These are phyloP conservation scores for Elymnias hypermnestra DNA, from an alignment of 1,140 invertebrate species.

Conservation along the genomic window DNA sequence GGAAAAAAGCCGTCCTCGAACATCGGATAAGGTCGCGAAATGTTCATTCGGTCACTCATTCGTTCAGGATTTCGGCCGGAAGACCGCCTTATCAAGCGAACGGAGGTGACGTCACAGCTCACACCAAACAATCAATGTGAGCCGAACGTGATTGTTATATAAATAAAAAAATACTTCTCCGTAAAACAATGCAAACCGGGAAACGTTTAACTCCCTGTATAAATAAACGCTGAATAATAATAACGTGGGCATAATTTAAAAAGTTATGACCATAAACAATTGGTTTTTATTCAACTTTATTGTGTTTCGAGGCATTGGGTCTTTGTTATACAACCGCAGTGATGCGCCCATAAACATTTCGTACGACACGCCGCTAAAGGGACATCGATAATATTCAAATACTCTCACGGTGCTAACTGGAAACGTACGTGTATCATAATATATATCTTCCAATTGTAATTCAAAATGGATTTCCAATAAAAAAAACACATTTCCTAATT, in stretches of 20 bases:
- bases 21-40: not conserved
- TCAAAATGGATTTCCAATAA: constrained; percentile 64
- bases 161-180: constrained; percentile 36
- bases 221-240: constrained; percentile 1
- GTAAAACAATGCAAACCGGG: constrained; percentile 49
- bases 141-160: constrained; percentile 60
- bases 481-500: constrained; percentile 73
- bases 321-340: constrained; percentile 23
- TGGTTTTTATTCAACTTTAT: constrained; percentile 19
- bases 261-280: constrained; percentile 18
- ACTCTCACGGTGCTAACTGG: constrained; percentile 62
- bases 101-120: constrained; percentile 58
- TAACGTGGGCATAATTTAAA: constrained; percentile 10
- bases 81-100: constrained; percentile 53
- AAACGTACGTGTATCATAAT: constrained; percentile 62
- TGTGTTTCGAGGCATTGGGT: constrained; percentile 15
- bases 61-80: constrained; percentile 55
- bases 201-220: constrained; percentile 36
- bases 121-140: constrained; percentile 49
- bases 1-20: constrained; percentile 4
- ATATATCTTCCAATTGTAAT: constrained; percentile 55
- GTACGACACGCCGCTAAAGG: constrained; percentile 25
- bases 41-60: not conserved
- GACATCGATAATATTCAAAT: constrained; percentile 47
- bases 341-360: constrained; percentile 27